These are phyloP conservation scores for Pegoplata infirma DNA, from an alignment of 2,888 invertebrate species.

Conservation along the genomic window DNA sequence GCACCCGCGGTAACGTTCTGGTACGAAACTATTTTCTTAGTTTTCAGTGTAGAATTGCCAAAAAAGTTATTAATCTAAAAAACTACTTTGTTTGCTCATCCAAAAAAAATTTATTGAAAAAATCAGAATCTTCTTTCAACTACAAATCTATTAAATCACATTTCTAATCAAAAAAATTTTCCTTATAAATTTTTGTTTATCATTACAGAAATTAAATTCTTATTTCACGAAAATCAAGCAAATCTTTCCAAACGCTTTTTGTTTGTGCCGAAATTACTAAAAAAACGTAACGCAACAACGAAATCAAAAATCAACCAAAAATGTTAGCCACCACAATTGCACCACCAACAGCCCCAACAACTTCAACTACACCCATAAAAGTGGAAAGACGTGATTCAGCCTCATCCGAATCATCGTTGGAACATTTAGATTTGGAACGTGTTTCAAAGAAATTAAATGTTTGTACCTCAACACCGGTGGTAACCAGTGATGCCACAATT, in stretches of 20 bases:
- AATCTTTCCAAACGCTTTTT: slow-evolving; percentile 12
- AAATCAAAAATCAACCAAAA: slow-evolving; percentile 47
- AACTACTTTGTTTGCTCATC: not conserved
- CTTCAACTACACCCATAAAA: slow-evolving; percentile 66
- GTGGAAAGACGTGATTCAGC: slow-evolving; percentile 76
- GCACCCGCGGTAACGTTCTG: too few relatives aligned
- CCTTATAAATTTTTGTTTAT: not conserved
- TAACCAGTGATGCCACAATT: slow-evolving; percentile 39
- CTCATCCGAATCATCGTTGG: slow-evolving; percentile 77
- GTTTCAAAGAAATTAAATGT: slow-evolving; percentile 74
- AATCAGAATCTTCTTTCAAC: slow-evolving; percentile 7
- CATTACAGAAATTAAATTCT: not conserved
- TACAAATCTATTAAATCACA: not conserved
- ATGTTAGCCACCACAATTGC: slow-evolving; percentile 37
- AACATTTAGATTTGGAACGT: slow-evolving; percentile 76
- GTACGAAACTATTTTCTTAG: too few relatives aligned
- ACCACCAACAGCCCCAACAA: slow-evolving; percentile 29
- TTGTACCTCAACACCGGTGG: slow-evolving; percentile 72
- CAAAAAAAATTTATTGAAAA: slow-evolving; percentile 20
- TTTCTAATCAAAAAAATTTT: not conserved
- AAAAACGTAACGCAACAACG: slow-evolving; percentile 19
- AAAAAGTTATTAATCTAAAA: too few relatives aligned
- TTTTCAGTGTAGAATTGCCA: too few relatives aligned
- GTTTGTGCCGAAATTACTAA: not conserved
- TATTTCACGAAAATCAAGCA: not conserved